Evolutionary conservation across 2,113 vertebrate genomes (phyloP).

Genomic region (Redunca redunca): DNA sequence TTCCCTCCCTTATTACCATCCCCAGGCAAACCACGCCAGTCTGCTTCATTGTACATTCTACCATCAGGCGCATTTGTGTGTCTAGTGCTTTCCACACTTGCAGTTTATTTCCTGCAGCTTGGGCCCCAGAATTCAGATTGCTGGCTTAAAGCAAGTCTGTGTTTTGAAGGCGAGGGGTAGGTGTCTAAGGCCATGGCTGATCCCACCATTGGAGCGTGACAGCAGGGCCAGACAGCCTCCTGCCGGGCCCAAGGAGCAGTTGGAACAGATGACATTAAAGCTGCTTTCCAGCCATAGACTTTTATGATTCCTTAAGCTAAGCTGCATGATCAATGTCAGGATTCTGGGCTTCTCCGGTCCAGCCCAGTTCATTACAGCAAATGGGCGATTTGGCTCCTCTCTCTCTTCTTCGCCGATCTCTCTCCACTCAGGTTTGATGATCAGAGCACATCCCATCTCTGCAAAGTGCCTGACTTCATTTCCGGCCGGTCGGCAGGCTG

Average conservation of each 20-base stretch:
- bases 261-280: not conserved
- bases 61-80: not conserved
- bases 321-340: not conserved
- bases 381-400: not conserved
- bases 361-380: not conserved
- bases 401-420: not conserved
- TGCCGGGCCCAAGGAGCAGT: accelerated
- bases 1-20: not conserved
- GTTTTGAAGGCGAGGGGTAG: not conserved
- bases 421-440: not conserved
- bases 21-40: not conserved
- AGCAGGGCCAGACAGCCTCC: not conserved
- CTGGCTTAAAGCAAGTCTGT: not conserved
- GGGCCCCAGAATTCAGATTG: not conserved
- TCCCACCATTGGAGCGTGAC: accelerated
- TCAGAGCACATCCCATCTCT: too few relatives aligned
- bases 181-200: not conserved
- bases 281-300: not conserved
- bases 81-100: not conserved
- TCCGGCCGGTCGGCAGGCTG: not conserved
- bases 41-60: not conserved
- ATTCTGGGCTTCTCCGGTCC: not conserved
- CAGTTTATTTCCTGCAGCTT: not conserved
- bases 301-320: not conserved
- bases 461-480: not conserved